Evolutionary conservation across 2,888 invertebrate genomes (phyloP), one percentile per base, ranked within the genome.

Genomic region (Aphodius sticticus): DNA sequence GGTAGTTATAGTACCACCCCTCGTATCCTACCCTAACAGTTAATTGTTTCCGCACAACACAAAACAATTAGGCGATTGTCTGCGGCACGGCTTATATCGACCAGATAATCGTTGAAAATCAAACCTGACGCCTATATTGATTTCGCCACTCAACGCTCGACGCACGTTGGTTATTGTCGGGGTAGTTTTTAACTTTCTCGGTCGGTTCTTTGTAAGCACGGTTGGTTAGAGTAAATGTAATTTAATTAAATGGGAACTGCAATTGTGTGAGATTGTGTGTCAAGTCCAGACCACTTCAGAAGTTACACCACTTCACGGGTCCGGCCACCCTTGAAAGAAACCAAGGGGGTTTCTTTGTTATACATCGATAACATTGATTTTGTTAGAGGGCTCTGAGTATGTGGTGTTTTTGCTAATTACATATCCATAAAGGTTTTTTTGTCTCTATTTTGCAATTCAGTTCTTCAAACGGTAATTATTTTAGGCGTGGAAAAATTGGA

Each of bases 321-420:
- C 53, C 53, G 12, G 53, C 53, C 53, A 53, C 53, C 53, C 53
- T 53, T 53, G 53, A 53, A 53, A 53, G 53, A 53, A 53, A 53
- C 53, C 53, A 53, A 53, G 53, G 53, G 53, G 53, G 53, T 53
- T 38, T 7, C 53, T 53, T 53, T 53, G 53, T 53, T 53, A 12
- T 53, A 53, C 53, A 53, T 53, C 53, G 53, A 53, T 53, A 53
- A 53, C 53, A 53, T 53, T 53, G 53, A 53, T 53, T 53, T 53
- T 53, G 53, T 53, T 5, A 26, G 26, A 26, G 26, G 26, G 26
- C 3, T 26, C 26, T 26, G 3, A 26, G 26, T 26, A 26, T 26
- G 26, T 26, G 26, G 26, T 26, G 26, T 26, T 26, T 26, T 26
- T 26, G 26, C 26, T 26, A 26, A 26, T 26, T 26, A 26, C 26